phyloP scores from a whole-genome alignment of 2,797 vertebrate species.

The Benthosema pterotum region DNA sequence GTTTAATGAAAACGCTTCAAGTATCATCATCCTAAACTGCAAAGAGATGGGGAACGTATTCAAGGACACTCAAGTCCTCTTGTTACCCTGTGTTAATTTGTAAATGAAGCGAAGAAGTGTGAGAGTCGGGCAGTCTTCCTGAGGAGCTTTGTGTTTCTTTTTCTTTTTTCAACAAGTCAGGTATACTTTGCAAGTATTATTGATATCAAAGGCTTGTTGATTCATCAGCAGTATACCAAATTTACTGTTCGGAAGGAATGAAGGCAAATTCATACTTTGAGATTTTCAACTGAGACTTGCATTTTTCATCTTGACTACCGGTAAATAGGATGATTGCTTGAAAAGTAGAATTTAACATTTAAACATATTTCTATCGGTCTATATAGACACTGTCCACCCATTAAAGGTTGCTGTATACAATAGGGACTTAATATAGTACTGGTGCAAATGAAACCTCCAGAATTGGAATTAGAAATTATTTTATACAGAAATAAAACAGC shows the following conservation, averaged over 20 bases:
- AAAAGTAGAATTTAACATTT: no score
- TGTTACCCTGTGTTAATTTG: slow-evolving; percentile 57
- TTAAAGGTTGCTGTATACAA: no score
- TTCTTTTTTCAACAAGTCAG: slow-evolving; percentile 44
- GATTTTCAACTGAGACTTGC: neutral
- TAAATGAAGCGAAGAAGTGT: slow-evolving; percentile 35
- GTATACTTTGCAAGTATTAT: slow-evolving; percentile 62
- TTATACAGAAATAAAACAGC: neutral
- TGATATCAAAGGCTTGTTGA: slow-evolving; percentile 50
- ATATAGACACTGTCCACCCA: no score
- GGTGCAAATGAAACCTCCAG: no score
- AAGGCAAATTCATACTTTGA: no score
- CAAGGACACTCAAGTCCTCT: slow-evolving; percentile 44
- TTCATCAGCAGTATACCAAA: slow-evolving; percentile 29
- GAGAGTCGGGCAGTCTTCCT: slow-evolving; percentile 46
- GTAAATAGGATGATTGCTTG: no score
- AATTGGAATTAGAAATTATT: no score
- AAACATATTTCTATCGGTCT: no score
- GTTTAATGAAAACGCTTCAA: slow-evolving; percentile 49
- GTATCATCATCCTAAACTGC: slow-evolving; percentile 45
- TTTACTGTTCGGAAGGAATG: slow-evolving; percentile 38
- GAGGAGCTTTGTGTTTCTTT: slow-evolving; percentile 50
- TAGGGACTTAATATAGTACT: no score
- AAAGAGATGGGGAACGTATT: slow-evolving; percentile 36
- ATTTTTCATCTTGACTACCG: neutral